Base-by-base conservation (phyloP, 2,113 vertebrate genomes). In the Opisthocomus hoazin region DNA sequence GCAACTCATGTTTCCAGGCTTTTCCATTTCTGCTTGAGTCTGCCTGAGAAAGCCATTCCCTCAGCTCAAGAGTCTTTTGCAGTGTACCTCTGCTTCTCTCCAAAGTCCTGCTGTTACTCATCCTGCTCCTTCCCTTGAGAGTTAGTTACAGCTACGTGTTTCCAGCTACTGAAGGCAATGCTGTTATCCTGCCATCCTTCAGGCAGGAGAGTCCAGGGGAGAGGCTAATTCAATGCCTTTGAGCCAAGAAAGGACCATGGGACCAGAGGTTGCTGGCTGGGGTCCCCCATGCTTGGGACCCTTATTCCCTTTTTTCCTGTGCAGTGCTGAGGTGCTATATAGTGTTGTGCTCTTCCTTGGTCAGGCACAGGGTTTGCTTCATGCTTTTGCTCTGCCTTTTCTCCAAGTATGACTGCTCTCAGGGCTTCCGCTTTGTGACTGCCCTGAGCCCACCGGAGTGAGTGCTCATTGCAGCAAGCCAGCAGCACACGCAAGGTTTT, bases 271-370 rank as follows among this genome's bases (percentile, higher is more conserved):
- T 63, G 36, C 10, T 73, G 0, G 12, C 51, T 75, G 24, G 12
- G 39, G 24, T 56, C 21, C 21, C 11, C 36, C 32, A 1, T 57
- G 21, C 43, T 86, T 9, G 6, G 45, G 37, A 54, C 13, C 34
- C 36, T 75, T 41, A 34, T 20, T 66, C 30, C 13, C 2, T 45
- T 84, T 74, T 68, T 68, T 8, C 16, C 14, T 53, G 0, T 34
- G 15, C 17, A 57, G 1, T 75, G n/a, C 51, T 46, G 39, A 7
- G 36, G 16, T 83, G 13, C 50, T 3, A 0, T 41, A 1, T 21
- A 41, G 20, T 30, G n/a, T 70, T 23, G 27, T 30, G 3, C 26
- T 63, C 30, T 71, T 87, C 65, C 43, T 71, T 5, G 1, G 10
- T 36, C 0, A 0, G 4, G 7, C 39, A 29, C 27, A 50, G 19